phyloP scores from a whole-genome alignment of 2,888 invertebrate genomes.

The Venusia cambrica region DNA sequence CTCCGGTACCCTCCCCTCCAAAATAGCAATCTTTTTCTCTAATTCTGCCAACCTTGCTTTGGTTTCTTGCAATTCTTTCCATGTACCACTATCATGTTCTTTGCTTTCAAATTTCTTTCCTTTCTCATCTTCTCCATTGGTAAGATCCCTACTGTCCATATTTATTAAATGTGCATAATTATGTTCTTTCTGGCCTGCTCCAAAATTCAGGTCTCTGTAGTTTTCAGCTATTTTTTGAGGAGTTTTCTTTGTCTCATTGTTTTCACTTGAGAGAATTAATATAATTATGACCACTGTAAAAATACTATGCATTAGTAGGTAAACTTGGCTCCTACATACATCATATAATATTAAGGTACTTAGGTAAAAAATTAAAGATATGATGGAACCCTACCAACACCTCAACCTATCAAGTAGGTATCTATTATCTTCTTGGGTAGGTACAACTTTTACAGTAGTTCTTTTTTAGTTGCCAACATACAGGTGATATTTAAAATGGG shows the following conservation, averaged over 20 bases:
- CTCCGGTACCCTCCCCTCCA: conserved; percentile 89
- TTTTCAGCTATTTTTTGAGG: conserved; percentile 48
- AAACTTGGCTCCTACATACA: too few relatives aligned
- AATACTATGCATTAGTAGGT: conserved; percentile 18
- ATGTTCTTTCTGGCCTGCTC: conserved; percentile 47
- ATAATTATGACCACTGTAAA: conserved; percentile 60
- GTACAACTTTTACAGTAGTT: too few relatives aligned
- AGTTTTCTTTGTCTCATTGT: conserved; percentile 28
- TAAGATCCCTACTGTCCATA: too few relatives aligned
- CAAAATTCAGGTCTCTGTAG: conserved; percentile 45
- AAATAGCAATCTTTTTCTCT: conserved; percentile 85
- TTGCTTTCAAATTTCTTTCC: conserved; percentile 41
- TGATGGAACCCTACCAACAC: too few relatives aligned
- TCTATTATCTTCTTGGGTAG: too few relatives aligned
- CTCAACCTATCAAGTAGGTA: too few relatives aligned
- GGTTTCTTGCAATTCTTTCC: conserved; percentile 82
- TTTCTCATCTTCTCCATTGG: too few relatives aligned
- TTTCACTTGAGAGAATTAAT: conserved; percentile 42
- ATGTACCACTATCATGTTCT: conserved; percentile 47
- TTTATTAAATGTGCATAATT: conserved; percentile 35
- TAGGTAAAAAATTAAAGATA: too few relatives aligned
- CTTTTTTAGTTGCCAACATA: too few relatives aligned
- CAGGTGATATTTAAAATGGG: too few relatives aligned
- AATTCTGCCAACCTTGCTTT: conserved; percentile 83
- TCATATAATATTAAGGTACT: too few relatives aligned